Base-by-base conservation (phyloP, 2,888 invertebrate species). In the Ochropacha duplaris region DNA sequence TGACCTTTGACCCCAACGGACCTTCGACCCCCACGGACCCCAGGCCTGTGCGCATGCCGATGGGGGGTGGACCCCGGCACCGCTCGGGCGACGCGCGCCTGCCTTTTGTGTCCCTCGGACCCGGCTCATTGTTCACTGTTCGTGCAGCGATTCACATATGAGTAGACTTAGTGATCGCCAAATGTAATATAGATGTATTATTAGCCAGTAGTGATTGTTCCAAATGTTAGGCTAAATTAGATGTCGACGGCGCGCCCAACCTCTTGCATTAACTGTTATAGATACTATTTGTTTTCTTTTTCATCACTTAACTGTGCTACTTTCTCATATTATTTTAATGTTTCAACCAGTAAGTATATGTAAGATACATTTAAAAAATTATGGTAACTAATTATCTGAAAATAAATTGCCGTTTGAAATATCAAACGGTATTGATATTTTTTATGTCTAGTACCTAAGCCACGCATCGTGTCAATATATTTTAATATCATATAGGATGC, bases 121-220 rank as follows among this genome's bases (percentile, higher is more conserved):
- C 36, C 44, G 16, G 67, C 66, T 64, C 70, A 65, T 71, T 67
- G 68, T 65, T 65, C 71, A 69, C 80, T 74, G 70, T 74, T 73
- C 74, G 76, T 79, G 76, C 82, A 79, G 86, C 83, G 85, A 80
- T 79, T 83, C 86, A 83, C 87, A 71, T 82, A 81, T 80, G 74
- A 77, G 83, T 89, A 90, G 88, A 85, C 76, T 86, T 90, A 91
- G 90, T 84, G 86, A 87, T 89, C 91, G 91, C 91, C 91, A 92
- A 92, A 92, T 90, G 88, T 90, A 88, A 84, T 80, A 87, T 89
- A 90, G 88, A 88, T 87, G 87, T 90, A 92, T 87, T 84, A 82
- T 88, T 92, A 92, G 91, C 84, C 81, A 85, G 88, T 92, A 92
- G 91, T 88, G 84, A 90, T 86, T 86, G 90, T 91, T 92, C 91